Conservation (phyloP, 1,140 invertebrate species). For the Drosophila azteca region DNA sequence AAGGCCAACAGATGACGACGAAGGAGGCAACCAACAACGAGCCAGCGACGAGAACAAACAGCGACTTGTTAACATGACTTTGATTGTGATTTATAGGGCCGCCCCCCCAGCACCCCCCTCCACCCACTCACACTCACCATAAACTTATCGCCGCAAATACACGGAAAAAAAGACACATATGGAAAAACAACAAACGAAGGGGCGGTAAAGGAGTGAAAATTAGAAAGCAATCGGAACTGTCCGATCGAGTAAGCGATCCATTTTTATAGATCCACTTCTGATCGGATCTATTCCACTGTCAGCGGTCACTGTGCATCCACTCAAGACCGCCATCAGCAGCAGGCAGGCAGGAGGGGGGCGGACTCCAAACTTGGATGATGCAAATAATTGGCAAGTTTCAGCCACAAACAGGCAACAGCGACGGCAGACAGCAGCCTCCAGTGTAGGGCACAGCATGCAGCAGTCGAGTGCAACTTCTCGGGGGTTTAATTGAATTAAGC, state of each 20-base stretch:
- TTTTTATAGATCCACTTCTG: too few species aligned
- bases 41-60: conserved; percentile 40
- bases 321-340: not conserved
- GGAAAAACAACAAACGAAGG: not conserved
- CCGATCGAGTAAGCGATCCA: too few species aligned
- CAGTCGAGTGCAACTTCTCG: conserved; percentile 38
- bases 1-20: conserved; percentile 12
- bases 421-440: not conserved
- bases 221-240: too few species aligned
- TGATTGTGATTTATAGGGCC: conserved; percentile 59
- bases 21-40: conserved; percentile 11
- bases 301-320: not conserved
- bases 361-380: conserved; percentile 28
- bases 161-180: conserved; percentile 1
- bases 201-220: not conserved
- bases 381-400: conserved; percentile 51
- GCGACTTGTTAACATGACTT: conserved; percentile 57
- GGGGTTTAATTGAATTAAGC: conserved; percentile 66
- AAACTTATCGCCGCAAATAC: conserved; percentile 43
- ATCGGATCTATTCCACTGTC: conserved; percentile 9
- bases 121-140: conserved; percentile 19
- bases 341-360: too few species aligned
- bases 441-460: conserved; percentile 5
- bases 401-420: conserved; percentile 35
- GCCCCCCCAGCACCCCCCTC: not conserved